Percentiles rank a stretch among this genome's conserved stretches.
phyloP scores from a whole-genome alignment of 2,797 vertebrate genomes.

The Malurus leucopterus region DNA sequence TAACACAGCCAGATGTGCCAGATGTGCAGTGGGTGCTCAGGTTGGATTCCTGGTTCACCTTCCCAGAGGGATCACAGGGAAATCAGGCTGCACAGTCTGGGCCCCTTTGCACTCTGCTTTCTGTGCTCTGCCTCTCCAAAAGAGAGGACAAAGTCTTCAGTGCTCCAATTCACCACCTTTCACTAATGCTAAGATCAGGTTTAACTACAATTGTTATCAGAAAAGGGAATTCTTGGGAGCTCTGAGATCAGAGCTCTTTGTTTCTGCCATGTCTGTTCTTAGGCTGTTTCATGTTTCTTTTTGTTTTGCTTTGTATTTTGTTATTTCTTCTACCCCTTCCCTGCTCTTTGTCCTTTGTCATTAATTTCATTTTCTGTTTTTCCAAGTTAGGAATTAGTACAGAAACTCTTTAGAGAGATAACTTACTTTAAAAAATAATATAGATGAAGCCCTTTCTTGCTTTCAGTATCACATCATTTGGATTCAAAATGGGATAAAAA shows the following conservation, averaged over 20 bases:
- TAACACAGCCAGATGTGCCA: neutral
- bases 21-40: neutral
- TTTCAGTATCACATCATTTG: neutral
- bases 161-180: neutral
- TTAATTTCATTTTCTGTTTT: neutral
- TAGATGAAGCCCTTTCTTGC: neutral
- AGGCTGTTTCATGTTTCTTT: neutral
- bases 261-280: neutral
- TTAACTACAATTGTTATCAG: neutral
- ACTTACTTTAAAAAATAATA: neutral
- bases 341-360: neutral
- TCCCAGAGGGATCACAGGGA: neutral
- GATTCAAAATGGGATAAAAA: neutral
- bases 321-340: neutral
- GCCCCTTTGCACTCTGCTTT: neutral
- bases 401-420: neutral
- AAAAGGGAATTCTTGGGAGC: neutral
- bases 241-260: neutral
- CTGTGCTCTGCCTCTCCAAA: neutral
- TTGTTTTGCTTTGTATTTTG: neutral
- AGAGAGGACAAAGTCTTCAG: too few species aligned
- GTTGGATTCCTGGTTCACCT: neutral
- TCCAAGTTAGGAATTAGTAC: neutral
- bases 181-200: neutral
- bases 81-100: neutral